Evolutionary conservation across 1,140 invertebrate genomes (phyloP).

Genomic region (Ceratina australensis): DNA sequence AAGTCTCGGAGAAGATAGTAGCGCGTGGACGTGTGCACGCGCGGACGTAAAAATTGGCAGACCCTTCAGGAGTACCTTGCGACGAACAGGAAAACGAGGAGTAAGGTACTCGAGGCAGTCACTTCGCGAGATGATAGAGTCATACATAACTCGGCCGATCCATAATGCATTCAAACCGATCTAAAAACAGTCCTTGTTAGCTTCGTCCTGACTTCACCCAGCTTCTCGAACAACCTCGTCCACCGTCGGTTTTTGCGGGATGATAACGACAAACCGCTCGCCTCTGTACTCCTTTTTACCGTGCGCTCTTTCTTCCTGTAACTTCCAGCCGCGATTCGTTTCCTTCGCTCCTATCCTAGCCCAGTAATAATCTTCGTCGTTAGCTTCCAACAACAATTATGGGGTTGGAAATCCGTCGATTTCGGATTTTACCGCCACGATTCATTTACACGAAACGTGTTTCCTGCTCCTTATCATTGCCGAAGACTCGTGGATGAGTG

Average conservation of each 20-base stretch:
- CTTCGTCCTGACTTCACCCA: constrained; percentile 65
- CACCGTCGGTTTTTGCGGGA: constrained; percentile 45
- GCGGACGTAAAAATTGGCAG: background rate
- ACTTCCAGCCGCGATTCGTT: background rate
- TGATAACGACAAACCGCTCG: constrained; percentile 61
- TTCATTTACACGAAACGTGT: background rate
- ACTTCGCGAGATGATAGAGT: constrained; percentile 70
- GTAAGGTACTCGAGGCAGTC: constrained; percentile 42
- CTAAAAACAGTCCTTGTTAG: constrained; percentile 75
- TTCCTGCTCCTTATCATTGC: background rate
- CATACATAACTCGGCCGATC: constrained; percentile 75
- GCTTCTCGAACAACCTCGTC: constrained; percentile 50
- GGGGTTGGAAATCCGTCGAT: constrained; percentile 8
- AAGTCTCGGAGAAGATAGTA: constrained; percentile 21
- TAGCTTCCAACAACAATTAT: constrained; percentile 52
- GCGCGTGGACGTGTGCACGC: background rate
- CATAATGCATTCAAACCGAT: constrained; percentile 74
- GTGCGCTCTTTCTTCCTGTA: background rate
- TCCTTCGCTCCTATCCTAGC: background rate
- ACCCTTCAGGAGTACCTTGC: too few species aligned
- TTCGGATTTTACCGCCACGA: constrained; percentile 29
- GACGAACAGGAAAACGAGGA: background rate
- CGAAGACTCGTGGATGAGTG: too few species aligned
- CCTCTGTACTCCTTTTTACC: background rate
- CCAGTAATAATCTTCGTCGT: constrained; percentile 6